Base-by-base conservation (phyloP, 2,113 vertebrate species). In the Malurus elegans region DNA sequence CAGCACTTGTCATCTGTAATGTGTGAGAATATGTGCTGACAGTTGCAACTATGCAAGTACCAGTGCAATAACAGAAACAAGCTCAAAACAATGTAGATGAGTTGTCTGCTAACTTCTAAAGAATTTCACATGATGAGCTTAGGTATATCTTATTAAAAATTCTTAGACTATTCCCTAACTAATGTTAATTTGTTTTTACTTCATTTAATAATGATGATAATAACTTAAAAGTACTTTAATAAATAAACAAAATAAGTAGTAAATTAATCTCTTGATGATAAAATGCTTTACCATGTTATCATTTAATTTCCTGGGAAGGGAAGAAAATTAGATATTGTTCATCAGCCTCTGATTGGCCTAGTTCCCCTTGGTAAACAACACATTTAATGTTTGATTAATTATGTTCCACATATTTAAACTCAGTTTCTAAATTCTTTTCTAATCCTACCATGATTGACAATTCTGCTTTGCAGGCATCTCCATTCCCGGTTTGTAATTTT, bases 361-460 rank as follows among this genome's bases (percentile, higher is more conserved):
- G 26, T 32, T 92, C 24, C 48, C 82, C 8, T 9, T 61, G 13
- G 29, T 44, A 76, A 73, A 31, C 12, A 79, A 61, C 45, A 51
- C 44, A 6, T 29, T 32, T 58, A 64, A 34, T 11, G 5, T 8
- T 14, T 50, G 42, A 48, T 45, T 5, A 34, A 58, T 76, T 73
- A 65, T 34, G 25, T 42, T 57, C 19, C 34, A 51, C 32, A 70
- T 18, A 38, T 94, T 86, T 50, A 70, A 87, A 48, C 25, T 47
- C 8, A 31, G 18, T 4, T 7, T 79, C 67, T 7, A 44, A 73
- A 53, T 42, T 58, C 13, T 64, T 84, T 34, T 31, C 24, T 78
- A 58, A 61, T 89, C 98, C 61, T 98, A 99, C 99, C 99, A 99
- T 89, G 86, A 97, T 17, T 98, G 57, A 93, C 99, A 99, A 83